A percentile compares a stretch with the other conserved stretches of the same genome.
These are phyloP conservation scores for Drosophila mimetica DNA, from an alignment of 2,888 invertebrate genomes.

Conservation along the genomic window DNA sequence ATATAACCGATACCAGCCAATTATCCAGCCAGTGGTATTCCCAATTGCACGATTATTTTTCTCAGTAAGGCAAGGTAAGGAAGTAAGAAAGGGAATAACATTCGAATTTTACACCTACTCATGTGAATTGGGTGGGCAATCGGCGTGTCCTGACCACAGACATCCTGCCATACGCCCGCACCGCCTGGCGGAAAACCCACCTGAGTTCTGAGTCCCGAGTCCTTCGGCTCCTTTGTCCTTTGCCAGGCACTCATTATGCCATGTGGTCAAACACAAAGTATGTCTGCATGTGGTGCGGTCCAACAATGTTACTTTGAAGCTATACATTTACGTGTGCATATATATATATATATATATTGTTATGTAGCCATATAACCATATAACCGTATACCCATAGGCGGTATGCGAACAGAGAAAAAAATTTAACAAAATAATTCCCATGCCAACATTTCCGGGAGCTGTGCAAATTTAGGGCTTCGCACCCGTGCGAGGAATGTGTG, in stretches of 20 bases:
- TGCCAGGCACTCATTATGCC: slow-evolving; percentile 61
- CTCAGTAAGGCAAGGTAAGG: slow-evolving; percentile 8
- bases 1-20: neutral
- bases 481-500: slow-evolving; percentile 55
- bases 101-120: slow-evolving; percentile 61
- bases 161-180: slow-evolving; percentile 52
- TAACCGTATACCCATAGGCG: slow-evolving; percentile 3
- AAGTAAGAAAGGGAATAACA: slow-evolving; percentile 32
- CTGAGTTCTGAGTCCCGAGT: slow-evolving; percentile 12
- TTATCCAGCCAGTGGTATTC: slow-evolving; percentile 17
- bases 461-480: slow-evolving; percentile 69
- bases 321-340: neutral
- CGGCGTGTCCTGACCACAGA: slow-evolving; percentile 62
- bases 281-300: slow-evolving; percentile 63
- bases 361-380: slow-evolving; percentile 2
- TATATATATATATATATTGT: neutral
- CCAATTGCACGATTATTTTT: slow-evolving; percentile 28
- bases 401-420: neutral
- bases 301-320: slow-evolving; percentile 66
- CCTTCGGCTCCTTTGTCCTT: slow-evolving; percentile 31
- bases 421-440: slow-evolving; percentile 53
- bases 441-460: slow-evolving; percentile 46
- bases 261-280: slow-evolving; percentile 74
- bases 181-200: too few species aligned
- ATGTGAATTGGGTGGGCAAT: slow-evolving; percentile 48